phyloP scores from a whole-genome alignment of 1,140 invertebrate genomes.

The Drosophila punjabiensis region DNA sequence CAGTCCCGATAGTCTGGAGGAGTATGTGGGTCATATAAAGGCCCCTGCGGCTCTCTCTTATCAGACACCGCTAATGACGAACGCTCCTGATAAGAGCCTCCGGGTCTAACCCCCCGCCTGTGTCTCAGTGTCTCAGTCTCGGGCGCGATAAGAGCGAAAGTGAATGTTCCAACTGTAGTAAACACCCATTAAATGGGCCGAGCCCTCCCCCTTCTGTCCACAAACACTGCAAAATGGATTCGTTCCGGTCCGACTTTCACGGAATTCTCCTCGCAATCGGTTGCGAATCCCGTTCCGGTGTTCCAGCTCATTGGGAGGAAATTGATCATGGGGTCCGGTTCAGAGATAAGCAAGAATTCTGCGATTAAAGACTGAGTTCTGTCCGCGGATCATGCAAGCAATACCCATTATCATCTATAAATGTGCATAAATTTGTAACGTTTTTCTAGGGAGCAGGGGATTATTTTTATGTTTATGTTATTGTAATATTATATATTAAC shows the following conservation, averaged over 20 bases:
- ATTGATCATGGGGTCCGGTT: slow-evolving; percentile 6
- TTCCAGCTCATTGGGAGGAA: slow-evolving; percentile 20
- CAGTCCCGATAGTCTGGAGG: slow-evolving; percentile 2
- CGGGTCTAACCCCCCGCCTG: not conserved
- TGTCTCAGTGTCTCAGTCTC: not conserved
- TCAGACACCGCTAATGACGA: slow-evolving; percentile 34
- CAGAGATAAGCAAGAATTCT: slow-evolving; percentile 8
- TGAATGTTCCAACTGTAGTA: slow-evolving; percentile 25
- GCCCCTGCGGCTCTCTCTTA: slow-evolving; percentile 21
- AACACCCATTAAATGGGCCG: slow-evolving; percentile 12
- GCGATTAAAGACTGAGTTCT: not conserved
- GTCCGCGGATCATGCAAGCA: not conserved
- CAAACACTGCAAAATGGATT: not conserved
- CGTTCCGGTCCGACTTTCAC: not conserved
- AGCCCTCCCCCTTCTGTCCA: not conserved
- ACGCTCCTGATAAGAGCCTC: slow-evolving; percentile 39
- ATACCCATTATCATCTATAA: not conserved
- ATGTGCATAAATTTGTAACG: not conserved
- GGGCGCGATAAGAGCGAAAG: slow-evolving; percentile 45
- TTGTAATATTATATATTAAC: no score
- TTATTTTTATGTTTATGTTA: no score
- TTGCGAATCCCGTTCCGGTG: slow-evolving; percentile 15
- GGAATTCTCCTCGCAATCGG: not conserved
- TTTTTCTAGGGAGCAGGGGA: no score
- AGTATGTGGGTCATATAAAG: slow-evolving; percentile 51